Evolutionary conservation across 2,797 vertebrate species (phyloP).

Genomic region (Anisognathus igniventris): DNA sequence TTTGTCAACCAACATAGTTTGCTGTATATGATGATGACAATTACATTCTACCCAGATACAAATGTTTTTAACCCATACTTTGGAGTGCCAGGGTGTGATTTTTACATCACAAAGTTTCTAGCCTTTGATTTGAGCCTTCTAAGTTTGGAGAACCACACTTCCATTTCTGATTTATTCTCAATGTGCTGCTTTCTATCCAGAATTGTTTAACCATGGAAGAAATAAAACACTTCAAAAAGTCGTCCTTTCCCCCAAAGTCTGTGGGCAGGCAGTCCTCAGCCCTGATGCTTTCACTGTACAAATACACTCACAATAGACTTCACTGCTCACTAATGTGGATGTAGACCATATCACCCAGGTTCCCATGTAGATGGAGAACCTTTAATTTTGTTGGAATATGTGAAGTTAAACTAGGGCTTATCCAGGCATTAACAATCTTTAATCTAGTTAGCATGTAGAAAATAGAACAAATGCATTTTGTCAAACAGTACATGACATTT

Average conservation of each 20-base stretch:
- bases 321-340: background rate
- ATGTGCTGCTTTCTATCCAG: background rate
- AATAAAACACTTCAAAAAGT: background rate
- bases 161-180: background rate
- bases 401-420: background rate
- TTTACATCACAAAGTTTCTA: background rate
- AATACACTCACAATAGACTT: background rate
- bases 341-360: accelerated
- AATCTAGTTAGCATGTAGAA: background rate
- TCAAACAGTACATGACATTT: background rate
- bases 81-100: background rate
- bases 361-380: background rate
- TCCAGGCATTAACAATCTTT: background rate
- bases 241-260: background rate
- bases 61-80: background rate
- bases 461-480: background rate
- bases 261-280: background rate
- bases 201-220: background rate
- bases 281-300: accelerated
- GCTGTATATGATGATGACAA: background rate
- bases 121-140: background rate
- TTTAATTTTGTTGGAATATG: background rate
- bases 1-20: background rate
- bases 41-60: background rate
- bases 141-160: background rate